Conservation (phyloP, 1,140 invertebrate genomes). For the Oppia nitens region DNA sequence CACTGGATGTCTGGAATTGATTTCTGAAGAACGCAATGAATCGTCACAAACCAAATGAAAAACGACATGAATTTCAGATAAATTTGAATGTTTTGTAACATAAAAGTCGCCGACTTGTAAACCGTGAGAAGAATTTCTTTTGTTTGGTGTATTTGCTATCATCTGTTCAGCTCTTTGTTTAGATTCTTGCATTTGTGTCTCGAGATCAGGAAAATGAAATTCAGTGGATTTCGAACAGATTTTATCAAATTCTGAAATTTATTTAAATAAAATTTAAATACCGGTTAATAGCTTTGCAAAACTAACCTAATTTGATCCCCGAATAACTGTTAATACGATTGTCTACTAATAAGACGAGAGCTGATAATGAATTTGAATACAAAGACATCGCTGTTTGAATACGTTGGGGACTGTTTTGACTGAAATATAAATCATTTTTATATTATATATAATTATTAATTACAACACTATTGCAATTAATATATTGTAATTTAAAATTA, state of each 20-base stretch:
- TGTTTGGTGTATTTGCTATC: not conserved
- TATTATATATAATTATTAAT: no score
- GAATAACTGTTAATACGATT: slow-evolving; percentile 53
- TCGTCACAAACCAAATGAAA: slow-evolving; percentile 81
- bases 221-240: slow-evolving; percentile 44
- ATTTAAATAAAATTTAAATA: slow-evolving; percentile 1
- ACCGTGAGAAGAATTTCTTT: not conserved
- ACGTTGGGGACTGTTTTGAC: slow-evolving; percentile 44
- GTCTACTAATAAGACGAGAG: slow-evolving; percentile 64
- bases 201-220: slow-evolving; percentile 72
- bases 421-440: not conserved
- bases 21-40: slow-evolving; percentile 45
- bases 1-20: slow-evolving; percentile 80
- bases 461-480: no score
- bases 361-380: slow-evolving; percentile 78
- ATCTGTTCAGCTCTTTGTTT: slow-evolving; percentile 28
- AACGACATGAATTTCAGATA: slow-evolving; percentile 78
- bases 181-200: slow-evolving; percentile 63
- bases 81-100: slow-evolving; percentile 85
- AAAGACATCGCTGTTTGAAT: slow-evolving; percentile 81
- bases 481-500: no score
- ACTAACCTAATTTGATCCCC: slow-evolving; percentile 47
- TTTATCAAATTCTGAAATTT: slow-evolving; percentile 31
- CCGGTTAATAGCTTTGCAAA: not conserved
- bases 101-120: slow-evolving; percentile 74